phyloP scores from a whole-genome alignment of 2,113 vertebrate species.

The Nibea albiflora region DNA sequence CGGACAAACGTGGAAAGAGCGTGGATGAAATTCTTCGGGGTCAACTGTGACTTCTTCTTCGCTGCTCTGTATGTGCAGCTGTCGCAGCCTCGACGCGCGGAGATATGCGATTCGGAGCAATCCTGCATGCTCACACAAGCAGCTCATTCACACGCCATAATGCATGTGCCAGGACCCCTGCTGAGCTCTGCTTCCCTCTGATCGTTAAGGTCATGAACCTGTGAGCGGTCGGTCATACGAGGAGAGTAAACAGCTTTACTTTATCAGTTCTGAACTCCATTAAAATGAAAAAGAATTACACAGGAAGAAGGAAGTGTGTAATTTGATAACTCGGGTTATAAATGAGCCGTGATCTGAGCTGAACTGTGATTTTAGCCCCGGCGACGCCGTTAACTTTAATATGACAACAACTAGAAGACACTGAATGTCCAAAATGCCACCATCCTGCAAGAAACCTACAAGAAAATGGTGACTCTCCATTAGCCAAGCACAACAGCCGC shows the following conservation, averaged over 20 bases:
- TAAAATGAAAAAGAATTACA: background rate
- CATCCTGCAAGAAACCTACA: background rate
- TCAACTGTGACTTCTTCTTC: conserved; percentile 51
- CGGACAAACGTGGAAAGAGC: background rate
- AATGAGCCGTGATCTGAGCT: background rate
- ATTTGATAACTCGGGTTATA: background rate
- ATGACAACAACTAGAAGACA: background rate
- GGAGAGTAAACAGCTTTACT: background rate
- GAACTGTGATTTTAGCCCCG: too few species aligned
- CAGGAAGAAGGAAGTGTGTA: background rate
- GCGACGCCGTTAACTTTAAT: background rate
- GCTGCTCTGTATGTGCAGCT: conserved; percentile 41
- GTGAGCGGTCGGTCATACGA: background rate
- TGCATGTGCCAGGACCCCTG: background rate
- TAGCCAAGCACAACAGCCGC: background rate
- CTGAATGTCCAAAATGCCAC: background rate
- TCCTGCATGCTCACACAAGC: conserved; percentile 13
- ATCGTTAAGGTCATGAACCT: conserved; percentile 11
- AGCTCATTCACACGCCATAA: conserved; percentile 13
- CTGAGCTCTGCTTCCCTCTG: background rate
- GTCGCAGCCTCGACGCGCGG: conserved; percentile 16
- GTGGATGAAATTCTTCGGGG: conserved; percentile 38
- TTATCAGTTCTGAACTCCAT: background rate
- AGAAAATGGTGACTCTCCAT: conserved; percentile 3
- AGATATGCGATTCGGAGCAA: conserved; percentile 18